Percentiles rank a stretch among this genome's conserved stretches.
These are phyloP conservation scores for Morelia viridis DNA, from an alignment of 2,797 vertebrate genomes.

Conservation along the genomic window DNA sequence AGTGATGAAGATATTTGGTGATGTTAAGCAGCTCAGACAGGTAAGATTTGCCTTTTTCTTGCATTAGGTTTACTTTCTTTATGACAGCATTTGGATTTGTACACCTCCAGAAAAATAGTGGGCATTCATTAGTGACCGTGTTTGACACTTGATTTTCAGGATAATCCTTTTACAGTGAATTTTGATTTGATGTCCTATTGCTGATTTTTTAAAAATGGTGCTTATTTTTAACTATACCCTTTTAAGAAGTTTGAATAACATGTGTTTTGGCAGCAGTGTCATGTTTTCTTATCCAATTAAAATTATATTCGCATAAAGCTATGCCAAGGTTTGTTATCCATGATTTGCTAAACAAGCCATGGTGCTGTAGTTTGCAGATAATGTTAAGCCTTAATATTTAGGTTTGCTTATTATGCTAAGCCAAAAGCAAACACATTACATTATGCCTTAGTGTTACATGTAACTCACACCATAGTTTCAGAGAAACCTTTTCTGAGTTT, in stretches of 20 bases:
- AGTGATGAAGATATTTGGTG: constrained; percentile 94
- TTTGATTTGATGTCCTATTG: neutral
- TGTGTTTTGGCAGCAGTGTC: neutral
- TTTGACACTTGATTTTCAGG: neutral
- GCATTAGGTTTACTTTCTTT: constrained; percentile 35
- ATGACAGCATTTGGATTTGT: neutral
- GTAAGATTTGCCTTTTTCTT: constrained; percentile 75
- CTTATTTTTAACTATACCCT: neutral
- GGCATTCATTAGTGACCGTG: neutral
- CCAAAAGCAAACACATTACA: neutral
- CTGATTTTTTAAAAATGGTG: neutral
- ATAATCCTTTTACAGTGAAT: neutral
- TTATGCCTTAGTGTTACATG: neutral
- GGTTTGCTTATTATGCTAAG: neutral
- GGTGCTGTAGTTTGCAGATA: neutral
- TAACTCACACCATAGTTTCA: neutral
- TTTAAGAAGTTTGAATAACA: neutral
- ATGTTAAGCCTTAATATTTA: neutral
- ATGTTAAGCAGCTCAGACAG: constrained; percentile 90
- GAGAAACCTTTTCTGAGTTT: neutral
- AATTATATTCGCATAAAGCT: neutral
- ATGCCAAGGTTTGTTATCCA: neutral
- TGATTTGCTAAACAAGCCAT: neutral
- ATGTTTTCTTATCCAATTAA: neutral
- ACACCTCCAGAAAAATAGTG: neutral